Base-by-base conservation (phyloP, 2,797 vertebrate genomes). In the Enteromius trimaculatus region DNA sequence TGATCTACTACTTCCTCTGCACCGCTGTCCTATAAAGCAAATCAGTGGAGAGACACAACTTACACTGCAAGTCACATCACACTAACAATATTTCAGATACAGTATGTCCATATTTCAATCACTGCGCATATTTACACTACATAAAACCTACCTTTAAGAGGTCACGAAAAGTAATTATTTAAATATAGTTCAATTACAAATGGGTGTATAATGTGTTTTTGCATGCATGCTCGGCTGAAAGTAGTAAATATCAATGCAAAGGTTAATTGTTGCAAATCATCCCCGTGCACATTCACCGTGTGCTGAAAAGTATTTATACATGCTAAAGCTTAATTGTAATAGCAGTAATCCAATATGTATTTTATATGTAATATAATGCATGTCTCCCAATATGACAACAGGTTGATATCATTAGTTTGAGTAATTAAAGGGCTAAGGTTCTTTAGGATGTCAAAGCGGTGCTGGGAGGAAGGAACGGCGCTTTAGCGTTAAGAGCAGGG, bases 351-450 rank as follows among this genome's bases (percentile, higher is more conserved):
- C 64, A 70, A 14, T 58, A 60, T 70, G 65, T 31, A 62, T 69
- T 70, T 77, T 83, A 70, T 47, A 60, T 47, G 74, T 47, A 70
- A 71, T 70, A 70, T 70, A 70, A 83, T 77, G 65, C 65, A 70
- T 60, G 39, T 83, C 58, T 83, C 42, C 60, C 75, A 78, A 83
- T 78, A 83, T 83, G 75, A 83, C 60, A 70, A 76, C 29, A 81
- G 53, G 65, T 80, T 71, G 65, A 80, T 80, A 42, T 84, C 64
- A 66, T 78, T 70, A 68, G 58, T 58, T 81, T 81, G 60, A 77
- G 47, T 71, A 81, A 81, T 64, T 81, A 80, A 72, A 51, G 68
- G 79, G 69, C 55, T 81, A 62, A 13, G 74, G 64, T 31, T 68
- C 64, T 71, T 60, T 72, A 72, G 23, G 29, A 83, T 77, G 72